These are phyloP conservation scores for Eptatretus burgeri DNA, from an alignment of 2,113 vertebrate species.

Conservation along the genomic window DNA sequence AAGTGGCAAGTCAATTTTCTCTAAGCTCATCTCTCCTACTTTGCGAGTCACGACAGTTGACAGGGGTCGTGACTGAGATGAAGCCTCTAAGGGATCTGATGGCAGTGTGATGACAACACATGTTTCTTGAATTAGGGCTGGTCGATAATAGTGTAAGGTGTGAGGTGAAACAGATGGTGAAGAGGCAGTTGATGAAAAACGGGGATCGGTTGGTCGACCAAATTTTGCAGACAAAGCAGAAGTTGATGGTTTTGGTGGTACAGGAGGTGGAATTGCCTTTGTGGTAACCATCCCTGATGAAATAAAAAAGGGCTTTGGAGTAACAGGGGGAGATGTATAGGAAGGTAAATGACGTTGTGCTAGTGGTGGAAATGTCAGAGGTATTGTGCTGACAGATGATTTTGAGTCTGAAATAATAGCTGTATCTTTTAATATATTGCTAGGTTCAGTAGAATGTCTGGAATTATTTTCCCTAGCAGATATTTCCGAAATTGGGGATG, in stretches of 20 bases:
- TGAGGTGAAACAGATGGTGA: too few species aligned
- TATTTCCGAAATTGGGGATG: slow-evolving; percentile 13
- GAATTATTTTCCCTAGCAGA: too few species aligned
- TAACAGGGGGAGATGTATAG: neutral
- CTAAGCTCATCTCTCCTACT: too few species aligned
- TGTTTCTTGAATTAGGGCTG: slow-evolving; percentile 34
- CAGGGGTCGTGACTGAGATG: too few species aligned
- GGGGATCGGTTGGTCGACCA: slow-evolving; percentile 27
- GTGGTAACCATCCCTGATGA: neutral
- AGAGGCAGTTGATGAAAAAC: slow-evolving; percentile 32
- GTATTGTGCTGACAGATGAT: slow-evolving; percentile 9
- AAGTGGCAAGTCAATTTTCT: too few species aligned
- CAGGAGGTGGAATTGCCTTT: slow-evolving; percentile 39
- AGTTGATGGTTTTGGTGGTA: slow-evolving; percentile 45
- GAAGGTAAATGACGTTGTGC: neutral
- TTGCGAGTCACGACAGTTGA: too few species aligned
- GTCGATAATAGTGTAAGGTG: too few species aligned
- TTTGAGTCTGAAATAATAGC: slow-evolving; percentile 20
- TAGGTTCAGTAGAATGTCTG: slow-evolving; percentile 20
- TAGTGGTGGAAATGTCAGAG: slow-evolving; percentile 11
- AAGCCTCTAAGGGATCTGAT: slow-evolving; percentile 28
- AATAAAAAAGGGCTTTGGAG: neutral
- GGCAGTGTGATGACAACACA: slow-evolving; percentile 91
- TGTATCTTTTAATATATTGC: slow-evolving; percentile 34
- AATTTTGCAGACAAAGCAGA: slow-evolving; percentile 23